Base-by-base conservation (phyloP, 2,888 invertebrate genomes). In the Drosophila phalerata region DNA sequence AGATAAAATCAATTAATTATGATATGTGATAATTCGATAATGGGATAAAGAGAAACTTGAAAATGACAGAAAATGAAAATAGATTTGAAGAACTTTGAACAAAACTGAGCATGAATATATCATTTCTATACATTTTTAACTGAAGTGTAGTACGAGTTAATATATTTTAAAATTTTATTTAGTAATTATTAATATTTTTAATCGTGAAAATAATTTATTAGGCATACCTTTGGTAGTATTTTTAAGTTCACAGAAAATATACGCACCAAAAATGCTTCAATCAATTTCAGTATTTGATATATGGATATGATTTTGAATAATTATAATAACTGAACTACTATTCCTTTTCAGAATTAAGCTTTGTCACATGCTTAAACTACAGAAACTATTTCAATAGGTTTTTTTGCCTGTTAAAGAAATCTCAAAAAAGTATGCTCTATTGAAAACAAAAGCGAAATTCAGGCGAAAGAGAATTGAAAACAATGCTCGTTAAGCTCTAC, bases 1-100 rank as follows among this genome's bases (percentile, higher is more conserved):
- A 25, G 15, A 34, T 47, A 17, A 47, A 47, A 61, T 66, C 52
- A 66, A 66, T 66, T 61, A 47, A 52, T 49, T 58, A 49, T 58
- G 57, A 47, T 47, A 28, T 48, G 37, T 28, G 57, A 10, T 28
- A 25, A 57, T 57, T 15, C 28, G 47, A 48, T 38, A 48, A 47
- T 57, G 57, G 13, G 48, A 9, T 25, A 32, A n/a, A 5, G 11
- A 38, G 9, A 28, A 28, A 13, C 5, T 19, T 17, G 6, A 28
- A 34, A 34, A 2, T 25, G 11, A 0, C 9, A 3, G 17, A 3
- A 15, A 55, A 10, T 43, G n/a, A 10, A 57, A 8, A 15, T 37
- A 1, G 10, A 52, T 11, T 38, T 38, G 15, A 5, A 25, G 19
- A 25, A 25, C n/a, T 10, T 51, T 25, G 1, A 28, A 1, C 0